Evolutionary conservation across 1,140 invertebrate genomes (phyloP).

Genomic region (Psix sp.): DNA sequence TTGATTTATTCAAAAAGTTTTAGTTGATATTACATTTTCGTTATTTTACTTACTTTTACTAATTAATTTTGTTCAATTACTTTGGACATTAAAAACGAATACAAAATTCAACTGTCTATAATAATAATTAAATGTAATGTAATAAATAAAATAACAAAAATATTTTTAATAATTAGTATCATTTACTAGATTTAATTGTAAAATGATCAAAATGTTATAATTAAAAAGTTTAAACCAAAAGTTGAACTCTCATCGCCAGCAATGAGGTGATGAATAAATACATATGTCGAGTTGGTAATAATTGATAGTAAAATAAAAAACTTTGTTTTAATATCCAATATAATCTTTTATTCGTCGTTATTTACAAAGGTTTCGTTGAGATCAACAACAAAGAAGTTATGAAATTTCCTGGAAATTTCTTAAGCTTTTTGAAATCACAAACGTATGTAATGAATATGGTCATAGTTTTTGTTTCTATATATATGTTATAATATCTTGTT

Average conservation of each 20-base stretch:
- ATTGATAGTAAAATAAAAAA: no score
- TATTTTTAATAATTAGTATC: no score
- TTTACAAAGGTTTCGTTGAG: no score
- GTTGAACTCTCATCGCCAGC: slow-evolving; percentile 24
- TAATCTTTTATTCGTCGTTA: slow-evolving; percentile 2
- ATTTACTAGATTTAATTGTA: neutral
- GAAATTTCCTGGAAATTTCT: no score
- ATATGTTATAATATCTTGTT: no score
- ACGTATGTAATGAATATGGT: no score
- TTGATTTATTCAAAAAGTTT: slow-evolving; percentile 10
- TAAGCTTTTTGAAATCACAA: no score
- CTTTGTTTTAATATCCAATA: neutral
- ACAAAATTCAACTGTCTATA: neutral
- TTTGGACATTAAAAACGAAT: slow-evolving; percentile 10
- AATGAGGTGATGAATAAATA: slow-evolving; percentile 3
- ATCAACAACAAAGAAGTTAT: no score
- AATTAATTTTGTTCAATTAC: slow-evolving; percentile 22
- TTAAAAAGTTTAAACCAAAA: slow-evolving; percentile 5
- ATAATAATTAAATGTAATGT: no score
- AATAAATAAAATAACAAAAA: no score
- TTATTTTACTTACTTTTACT: slow-evolving; percentile 37
- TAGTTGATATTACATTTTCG: no score
- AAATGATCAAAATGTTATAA: neutral
- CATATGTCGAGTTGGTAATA: neutral
- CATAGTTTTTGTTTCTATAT: no score